Evolutionary conservation across 2,797 vertebrate genomes (phyloP), one percentile per base, ranked within the genome.

Genomic region (Rachycentron canadum): DNA sequence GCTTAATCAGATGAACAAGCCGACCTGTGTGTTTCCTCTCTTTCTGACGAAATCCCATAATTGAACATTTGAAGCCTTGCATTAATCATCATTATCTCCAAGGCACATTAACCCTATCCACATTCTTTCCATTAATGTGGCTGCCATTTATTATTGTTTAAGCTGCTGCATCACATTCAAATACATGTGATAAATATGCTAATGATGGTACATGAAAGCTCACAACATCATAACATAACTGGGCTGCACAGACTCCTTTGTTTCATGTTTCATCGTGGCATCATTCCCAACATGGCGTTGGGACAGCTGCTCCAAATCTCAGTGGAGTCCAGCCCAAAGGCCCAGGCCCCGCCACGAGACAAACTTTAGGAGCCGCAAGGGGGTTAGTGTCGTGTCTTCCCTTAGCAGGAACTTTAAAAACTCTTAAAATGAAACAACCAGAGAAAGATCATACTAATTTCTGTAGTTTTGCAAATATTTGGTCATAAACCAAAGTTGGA

Each of bases 11-110:
- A 88, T 85, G 40, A 90, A 56, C 5, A 5, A 78, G 67, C 41
- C 7, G 7, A 73, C 56, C 3, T 36, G 32, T 38, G 28, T 61
- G 59, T 74, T 85, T 83, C 78, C 82, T 82, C 68, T 56, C 59
- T 66, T 69, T 82, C 83, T 85, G 81, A 82, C 69, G 59, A 70
- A 59, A 67, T 69, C 30, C 34, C 9, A 1, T 90, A 89, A 91
- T 87, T 89, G 82, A 65, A 72, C 68, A 32, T 63, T 83, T 36
- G 38, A 47, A 67, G 74, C 66, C 41, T n/a, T 12, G 21, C 76
- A 85, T 91, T 83, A 74, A 83, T 90, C 80, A 73, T 70, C 70
- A 64, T 90, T 86, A 90, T 64, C 17, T 78, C 34, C 3, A 6
- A 69, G 75, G 47, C 38, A 47, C 59, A 16, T 57, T 64, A 63